Percentiles rank a stretch among this genome's conserved stretches.
Evolutionary conservation across 2,113 vertebrate genomes (phyloP).

Genomic region (Gopherus flavomarginatus): DNA sequence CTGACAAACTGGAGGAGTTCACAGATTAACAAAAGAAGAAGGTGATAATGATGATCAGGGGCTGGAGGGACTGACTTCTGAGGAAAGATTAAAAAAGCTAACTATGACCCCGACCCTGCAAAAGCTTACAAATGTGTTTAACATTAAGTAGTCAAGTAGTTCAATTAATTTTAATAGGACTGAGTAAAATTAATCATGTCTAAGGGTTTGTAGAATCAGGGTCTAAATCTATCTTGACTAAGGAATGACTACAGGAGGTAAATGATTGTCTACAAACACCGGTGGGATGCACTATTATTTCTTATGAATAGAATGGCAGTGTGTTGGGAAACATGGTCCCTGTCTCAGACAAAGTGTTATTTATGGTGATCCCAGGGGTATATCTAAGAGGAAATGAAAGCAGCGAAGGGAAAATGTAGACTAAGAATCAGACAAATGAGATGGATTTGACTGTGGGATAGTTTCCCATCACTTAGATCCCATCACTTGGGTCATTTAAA

Average conservation of each 20-base stretch:
- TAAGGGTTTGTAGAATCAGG: background rate
- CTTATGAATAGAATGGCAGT: background rate
- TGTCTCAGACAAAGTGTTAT: background rate
- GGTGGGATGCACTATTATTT: accelerated
- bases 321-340: background rate
- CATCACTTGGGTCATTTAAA: no score
- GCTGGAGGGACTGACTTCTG: background rate
- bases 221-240: background rate
- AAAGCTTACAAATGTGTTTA: background rate
- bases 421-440: background rate
- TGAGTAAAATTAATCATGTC: background rate
- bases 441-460: no score
- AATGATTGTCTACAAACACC: accelerated
- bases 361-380: background rate
- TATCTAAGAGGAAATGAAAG: background rate
- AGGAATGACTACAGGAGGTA: background rate
- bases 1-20: background rate
- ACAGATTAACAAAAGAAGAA: background rate
- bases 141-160: background rate
- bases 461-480: no score
- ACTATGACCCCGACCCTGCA: no score
- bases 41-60: background rate
- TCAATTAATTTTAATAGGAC: background rate
- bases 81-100: background rate
- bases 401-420: background rate